Percentiles rank a stretch among this genome's conserved stretches.
Evolutionary conservation across 2,797 vertebrate genomes (phyloP).

Genomic region (Peromyscus melanophrys): DNA sequence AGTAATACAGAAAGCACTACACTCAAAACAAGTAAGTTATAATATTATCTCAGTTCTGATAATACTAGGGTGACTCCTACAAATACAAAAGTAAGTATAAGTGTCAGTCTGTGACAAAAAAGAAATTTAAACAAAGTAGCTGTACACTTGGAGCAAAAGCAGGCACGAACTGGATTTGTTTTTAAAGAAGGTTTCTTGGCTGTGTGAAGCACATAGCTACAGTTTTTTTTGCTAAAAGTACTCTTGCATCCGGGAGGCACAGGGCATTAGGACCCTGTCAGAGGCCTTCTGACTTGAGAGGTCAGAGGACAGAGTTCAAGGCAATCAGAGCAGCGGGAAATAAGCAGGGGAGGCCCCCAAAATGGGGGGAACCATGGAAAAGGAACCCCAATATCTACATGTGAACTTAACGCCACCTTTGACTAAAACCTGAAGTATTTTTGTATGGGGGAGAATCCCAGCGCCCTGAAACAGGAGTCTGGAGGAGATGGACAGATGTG

Average conservation of each 20-base stretch:
- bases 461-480: background rate
- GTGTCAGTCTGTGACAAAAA: constrained; percentile 31
- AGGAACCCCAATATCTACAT: background rate
- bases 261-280: background rate
- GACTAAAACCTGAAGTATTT: background rate
- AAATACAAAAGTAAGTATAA: background rate
- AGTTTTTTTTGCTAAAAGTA: background rate
- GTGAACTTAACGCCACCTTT: background rate
- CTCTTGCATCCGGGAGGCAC: background rate
- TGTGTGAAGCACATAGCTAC: background rate
- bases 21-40: constrained; percentile 11
- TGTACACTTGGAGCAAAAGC: constrained; percentile 30
- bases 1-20: constrained; percentile 16
- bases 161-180: background rate
- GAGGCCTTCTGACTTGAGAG: background rate
- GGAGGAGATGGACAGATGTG: background rate
- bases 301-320: background rate
- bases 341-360: background rate
- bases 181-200: background rate
- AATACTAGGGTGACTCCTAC: background rate
- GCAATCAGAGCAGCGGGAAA: background rate
- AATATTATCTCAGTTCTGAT: background rate
- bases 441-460: background rate
- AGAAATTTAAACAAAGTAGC: background rate
- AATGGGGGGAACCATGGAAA: background rate